Evolutionary conservation across 2,797 vertebrate species (phyloP).

Genomic region (Galagoides demidoff): DNA sequence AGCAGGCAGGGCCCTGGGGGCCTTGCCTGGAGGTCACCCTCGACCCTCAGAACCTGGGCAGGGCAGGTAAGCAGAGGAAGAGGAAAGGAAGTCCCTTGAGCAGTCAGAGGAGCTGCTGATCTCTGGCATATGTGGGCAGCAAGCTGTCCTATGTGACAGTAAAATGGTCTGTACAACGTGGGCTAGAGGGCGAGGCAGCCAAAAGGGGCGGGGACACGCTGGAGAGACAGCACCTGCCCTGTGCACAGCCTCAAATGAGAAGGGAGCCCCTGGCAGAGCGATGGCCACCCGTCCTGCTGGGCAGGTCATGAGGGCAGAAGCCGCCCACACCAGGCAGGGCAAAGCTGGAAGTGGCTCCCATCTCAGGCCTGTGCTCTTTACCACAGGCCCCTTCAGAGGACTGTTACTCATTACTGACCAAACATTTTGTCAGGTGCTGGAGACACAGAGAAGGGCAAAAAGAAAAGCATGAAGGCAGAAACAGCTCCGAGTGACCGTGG

Average conservation of each 20-base stretch:
- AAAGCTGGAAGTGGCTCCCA: not conserved
- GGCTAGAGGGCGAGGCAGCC: not conserved
- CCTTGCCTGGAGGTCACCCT: not conserved
- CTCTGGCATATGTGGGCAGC: not conserved
- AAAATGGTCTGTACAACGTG: not conserved
- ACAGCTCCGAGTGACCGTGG: not conserved
- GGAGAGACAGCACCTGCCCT: not conserved
- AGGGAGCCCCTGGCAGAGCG: not conserved
- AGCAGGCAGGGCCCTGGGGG: not conserved
- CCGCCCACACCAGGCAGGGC: not conserved
- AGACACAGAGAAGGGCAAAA: not conserved
- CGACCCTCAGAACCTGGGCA: not conserved
- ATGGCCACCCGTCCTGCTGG: not conserved
- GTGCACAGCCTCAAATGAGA: not conserved
- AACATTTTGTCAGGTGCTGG: not conserved
- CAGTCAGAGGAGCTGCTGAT: not conserved
- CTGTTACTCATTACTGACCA: not conserved
- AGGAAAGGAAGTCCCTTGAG: not conserved
- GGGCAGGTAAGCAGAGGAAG: not conserved
- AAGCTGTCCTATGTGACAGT: fast-evolving
- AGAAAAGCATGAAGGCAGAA: not conserved
- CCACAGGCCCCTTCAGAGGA: not conserved
- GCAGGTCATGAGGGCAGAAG: not conserved
- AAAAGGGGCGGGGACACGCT: not conserved
- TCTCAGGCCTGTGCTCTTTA: not conserved